Percentiles rank a stretch among this genome's conserved stretches.
These are phyloP conservation scores for Isoperla grammatica DNA, from an alignment of 2,888 invertebrate genomes.

Conservation along the genomic window DNA sequence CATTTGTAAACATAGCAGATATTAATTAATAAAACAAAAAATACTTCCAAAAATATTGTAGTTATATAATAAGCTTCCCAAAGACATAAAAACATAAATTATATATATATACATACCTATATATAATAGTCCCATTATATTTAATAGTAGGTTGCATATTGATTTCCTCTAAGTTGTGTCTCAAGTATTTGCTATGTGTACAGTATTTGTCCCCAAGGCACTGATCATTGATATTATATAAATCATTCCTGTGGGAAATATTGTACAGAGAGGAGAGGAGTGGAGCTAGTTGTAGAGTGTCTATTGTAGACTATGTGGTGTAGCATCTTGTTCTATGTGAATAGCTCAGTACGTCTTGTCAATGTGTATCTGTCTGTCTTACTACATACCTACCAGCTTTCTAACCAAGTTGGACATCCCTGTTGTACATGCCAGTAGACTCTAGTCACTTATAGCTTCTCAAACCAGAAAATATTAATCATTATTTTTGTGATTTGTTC, in stretches of 20 bases:
- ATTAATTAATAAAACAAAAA: constrained; percentile 13
- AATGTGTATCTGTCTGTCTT: constrained; percentile 12
- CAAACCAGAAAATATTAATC: constrained; percentile 23
- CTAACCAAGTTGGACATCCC: constrained; percentile 15
- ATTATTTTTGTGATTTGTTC: constrained; percentile 45
- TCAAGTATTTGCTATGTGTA: not conserved
- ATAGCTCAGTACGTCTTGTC: constrained; percentile 4
- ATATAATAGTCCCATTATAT: constrained; percentile 5
- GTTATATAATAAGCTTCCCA: constrained; percentile 25
- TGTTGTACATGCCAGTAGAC: constrained; percentile 32
- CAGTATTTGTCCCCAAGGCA: too few species aligned
- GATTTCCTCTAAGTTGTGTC: not conserved
- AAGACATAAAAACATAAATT: constrained; percentile 16
- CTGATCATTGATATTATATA: not conserved
- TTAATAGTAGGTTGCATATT: not conserved
- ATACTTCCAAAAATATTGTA: constrained; percentile 28
- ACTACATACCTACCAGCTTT: not conserved
- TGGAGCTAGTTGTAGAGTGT: constrained; percentile 1
- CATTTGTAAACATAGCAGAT: too few species aligned
- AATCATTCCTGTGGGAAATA: constrained; percentile 1
- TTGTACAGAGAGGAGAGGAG: too few species aligned
- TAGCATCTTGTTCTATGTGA: not conserved
- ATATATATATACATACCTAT: constrained; percentile 7
- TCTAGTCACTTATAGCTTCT: constrained; percentile 32
- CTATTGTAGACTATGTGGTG: not conserved